Conservation (phyloP, 2,797 vertebrate species). For the Melanotaenia maccullochi region DNA sequence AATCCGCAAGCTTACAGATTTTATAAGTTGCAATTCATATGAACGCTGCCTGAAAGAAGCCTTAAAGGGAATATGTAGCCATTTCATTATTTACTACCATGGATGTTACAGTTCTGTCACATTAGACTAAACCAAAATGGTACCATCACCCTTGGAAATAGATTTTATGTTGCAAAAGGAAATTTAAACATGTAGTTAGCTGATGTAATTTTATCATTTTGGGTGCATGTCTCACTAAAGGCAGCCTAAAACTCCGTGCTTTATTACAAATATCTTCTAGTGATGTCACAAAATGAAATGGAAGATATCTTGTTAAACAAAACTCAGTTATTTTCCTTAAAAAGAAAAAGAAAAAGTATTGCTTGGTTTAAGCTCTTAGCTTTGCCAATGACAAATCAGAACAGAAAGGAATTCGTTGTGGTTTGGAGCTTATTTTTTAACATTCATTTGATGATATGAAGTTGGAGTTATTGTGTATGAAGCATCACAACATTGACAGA, state of each 20-base stretch:
- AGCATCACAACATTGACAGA: slow-evolving; percentile 60
- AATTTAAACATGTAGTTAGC: background rate
- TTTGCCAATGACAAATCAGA: slow-evolving; percentile 61
- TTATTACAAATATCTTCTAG: slow-evolving; percentile 20
- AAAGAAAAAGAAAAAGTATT: slow-evolving; percentile 39
- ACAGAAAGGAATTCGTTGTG: slow-evolving; percentile 46
- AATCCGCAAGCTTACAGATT: background rate
- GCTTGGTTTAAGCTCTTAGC: slow-evolving; percentile 45
- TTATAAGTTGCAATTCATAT: background rate
- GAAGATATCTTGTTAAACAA: slow-evolving; percentile 43
- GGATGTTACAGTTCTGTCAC: background rate
- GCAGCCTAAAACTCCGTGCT: background rate
- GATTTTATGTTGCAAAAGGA: slow-evolving; percentile 12
- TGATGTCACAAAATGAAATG: slow-evolving; percentile 40
- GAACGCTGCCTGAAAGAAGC: background rate
- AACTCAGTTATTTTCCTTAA: slow-evolving; percentile 33
- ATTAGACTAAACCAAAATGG: background rate
- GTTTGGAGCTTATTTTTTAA: slow-evolving; percentile 60
- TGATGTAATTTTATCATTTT: slow-evolving; percentile 12
- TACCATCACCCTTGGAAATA: background rate
- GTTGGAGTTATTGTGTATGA: slow-evolving; percentile 45
- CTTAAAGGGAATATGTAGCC: background rate
- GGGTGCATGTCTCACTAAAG: background rate
- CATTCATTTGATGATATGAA: slow-evolving; percentile 59
- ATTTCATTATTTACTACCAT: background rate